A percentile compares a stretch with the other conserved stretches of the same genome.
Evolutionary conservation across 1,140 invertebrate species (phyloP).

Genomic region (Danaus plexippus): DNA sequence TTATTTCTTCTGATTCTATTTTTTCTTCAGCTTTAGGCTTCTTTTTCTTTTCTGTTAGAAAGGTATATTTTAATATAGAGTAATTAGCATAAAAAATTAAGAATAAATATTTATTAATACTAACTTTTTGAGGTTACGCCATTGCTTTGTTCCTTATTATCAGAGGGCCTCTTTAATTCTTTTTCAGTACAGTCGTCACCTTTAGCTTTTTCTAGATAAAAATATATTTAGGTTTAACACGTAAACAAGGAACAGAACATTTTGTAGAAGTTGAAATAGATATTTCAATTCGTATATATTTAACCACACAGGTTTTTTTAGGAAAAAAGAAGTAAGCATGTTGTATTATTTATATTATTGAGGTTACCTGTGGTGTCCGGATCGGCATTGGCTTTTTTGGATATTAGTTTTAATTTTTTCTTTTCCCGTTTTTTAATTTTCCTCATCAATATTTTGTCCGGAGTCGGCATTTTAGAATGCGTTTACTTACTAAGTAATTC

Average conservation of each 20-base stretch:
- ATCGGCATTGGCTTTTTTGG: constrained; percentile 68
- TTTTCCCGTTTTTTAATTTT: constrained; percentile 85
- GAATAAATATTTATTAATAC: constrained; percentile 4
- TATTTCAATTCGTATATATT: no score
- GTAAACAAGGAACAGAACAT: no score
- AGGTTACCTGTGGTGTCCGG: constrained; percentile 46
- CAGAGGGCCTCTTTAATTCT: constrained; percentile 36
- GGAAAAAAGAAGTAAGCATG: no score
- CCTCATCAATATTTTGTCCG: constrained; percentile 82
- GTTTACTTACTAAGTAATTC: background rate
- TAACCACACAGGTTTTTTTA: no score
- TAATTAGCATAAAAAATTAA: background rate
- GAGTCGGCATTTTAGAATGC: constrained; percentile 75
- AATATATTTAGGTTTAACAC: no score
- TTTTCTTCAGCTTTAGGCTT: constrained; percentile 33
- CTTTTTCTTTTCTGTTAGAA: constrained; percentile 44
- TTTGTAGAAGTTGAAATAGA: no score
- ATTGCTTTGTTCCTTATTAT: constrained; percentile 21
- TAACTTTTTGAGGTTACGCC: constrained; percentile 22
- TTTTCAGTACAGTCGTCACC: constrained; percentile 10
- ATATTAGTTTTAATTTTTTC: constrained; percentile 75
- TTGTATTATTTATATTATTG: constrained; percentile 1
- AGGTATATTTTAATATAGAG: no score
- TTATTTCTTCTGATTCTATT: constrained; percentile 32
- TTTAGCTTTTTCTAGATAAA: constrained; percentile 7